Evolutionary conservation across 2,113 vertebrate genomes (phyloP).

Genomic region (Gymnorhina tibicen): DNA sequence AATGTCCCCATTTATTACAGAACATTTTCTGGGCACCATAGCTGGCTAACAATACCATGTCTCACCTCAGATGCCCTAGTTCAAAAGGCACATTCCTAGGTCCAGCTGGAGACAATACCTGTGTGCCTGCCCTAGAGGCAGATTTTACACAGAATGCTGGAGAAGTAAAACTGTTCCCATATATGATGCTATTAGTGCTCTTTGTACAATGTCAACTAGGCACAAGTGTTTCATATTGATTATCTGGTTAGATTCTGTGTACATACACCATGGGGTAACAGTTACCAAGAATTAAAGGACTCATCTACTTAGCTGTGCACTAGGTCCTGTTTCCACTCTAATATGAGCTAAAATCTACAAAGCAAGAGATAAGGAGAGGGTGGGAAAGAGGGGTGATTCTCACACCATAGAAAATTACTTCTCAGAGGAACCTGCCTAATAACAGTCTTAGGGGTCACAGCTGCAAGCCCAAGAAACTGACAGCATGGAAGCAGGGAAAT

Average conservation of each 20-base stretch:
- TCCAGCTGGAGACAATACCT: background rate
- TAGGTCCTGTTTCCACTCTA: background rate
- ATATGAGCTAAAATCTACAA: background rate
- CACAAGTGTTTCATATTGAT: background rate
- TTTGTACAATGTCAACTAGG: background rate
- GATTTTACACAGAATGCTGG: background rate
- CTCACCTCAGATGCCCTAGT: background rate
- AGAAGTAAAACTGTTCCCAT: background rate
- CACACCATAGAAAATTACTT: background rate
- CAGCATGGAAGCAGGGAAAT: background rate
- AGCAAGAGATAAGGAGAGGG: background rate
- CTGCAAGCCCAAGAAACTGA: background rate
- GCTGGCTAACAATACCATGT: background rate
- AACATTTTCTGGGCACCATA: background rate
- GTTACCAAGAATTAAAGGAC: background rate
- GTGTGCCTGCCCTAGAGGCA: background rate
- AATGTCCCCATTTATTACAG: background rate
- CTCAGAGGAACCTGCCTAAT: background rate
- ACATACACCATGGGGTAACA: background rate
- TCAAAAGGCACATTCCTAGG: background rate
- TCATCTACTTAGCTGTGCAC: background rate
- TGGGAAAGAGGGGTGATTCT: background rate
- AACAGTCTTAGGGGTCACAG: background rate
- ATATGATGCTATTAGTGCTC: background rate
- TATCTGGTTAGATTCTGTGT: background rate